phyloP scores from a whole-genome alignment of 2,113 vertebrate genomes.

The Prochilodus magdalenae region DNA sequence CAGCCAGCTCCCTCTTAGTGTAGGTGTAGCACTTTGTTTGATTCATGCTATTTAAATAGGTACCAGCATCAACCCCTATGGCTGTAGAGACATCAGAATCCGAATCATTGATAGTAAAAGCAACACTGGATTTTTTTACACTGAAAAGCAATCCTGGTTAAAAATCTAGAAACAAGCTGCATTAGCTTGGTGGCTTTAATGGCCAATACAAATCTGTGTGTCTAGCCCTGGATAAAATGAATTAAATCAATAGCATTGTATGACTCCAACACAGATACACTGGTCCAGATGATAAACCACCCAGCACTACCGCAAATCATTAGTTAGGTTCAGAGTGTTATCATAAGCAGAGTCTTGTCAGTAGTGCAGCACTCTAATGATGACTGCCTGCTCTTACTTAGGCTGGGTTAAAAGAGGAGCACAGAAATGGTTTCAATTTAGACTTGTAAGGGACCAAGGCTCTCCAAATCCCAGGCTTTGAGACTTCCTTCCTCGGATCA shows the following conservation, averaged over 20 bases:
- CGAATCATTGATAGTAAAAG: no score
- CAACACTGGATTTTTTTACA: no score
- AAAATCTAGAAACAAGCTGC: no score
- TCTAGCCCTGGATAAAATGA: no score
- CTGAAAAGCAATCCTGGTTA: no score
- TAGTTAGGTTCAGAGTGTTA: not conserved
- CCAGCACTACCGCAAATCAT: conserved; percentile 14
- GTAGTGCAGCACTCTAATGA: conserved; percentile 63
- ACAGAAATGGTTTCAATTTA: conserved; percentile 72
- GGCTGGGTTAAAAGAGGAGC: conserved; percentile 58
- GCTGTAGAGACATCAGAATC: no score
- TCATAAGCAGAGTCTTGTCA: conserved; percentile 59
- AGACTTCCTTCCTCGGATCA: conserved; percentile 71
- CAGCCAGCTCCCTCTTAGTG: no score
- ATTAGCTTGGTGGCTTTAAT: no score
- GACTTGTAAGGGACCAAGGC: conserved; percentile 70
- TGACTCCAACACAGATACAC: not conserved
- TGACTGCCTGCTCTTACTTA: conserved; percentile 70
- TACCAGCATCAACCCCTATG: no score
- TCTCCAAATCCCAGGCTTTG: conserved; percentile 62
- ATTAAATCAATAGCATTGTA: not conserved
- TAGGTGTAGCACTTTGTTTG: no score
- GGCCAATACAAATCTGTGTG: no score
- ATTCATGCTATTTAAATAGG: no score
- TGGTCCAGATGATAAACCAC: not conserved